These are phyloP conservation scores for Meriones unguiculatus DNA, from an alignment of 2,113 vertebrate species.

Conservation along the genomic window DNA sequence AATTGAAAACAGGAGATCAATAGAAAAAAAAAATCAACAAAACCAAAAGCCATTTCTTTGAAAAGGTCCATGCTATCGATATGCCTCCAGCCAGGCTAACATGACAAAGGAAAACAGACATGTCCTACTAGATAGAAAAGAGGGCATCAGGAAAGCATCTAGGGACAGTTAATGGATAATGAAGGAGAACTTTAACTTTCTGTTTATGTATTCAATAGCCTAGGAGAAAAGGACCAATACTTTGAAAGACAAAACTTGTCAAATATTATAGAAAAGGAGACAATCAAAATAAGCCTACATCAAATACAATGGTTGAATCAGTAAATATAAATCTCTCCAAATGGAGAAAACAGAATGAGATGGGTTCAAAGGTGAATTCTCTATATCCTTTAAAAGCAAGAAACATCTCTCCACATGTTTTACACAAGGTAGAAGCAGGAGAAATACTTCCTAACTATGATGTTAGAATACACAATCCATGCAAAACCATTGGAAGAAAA, in stretches of 20 bases:
- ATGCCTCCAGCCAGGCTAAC: neutral
- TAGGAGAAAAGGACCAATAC: neutral
- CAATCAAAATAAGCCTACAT: neutral
- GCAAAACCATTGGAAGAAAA: neutral
- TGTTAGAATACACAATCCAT: neutral
- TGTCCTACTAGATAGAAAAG: neutral
- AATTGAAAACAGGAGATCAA: conserved; percentile 31
- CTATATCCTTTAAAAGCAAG: neutral
- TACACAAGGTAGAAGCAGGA: neutral
- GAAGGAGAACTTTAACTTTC: neutral
- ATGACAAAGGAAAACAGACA: neutral
- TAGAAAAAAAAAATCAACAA: conserved; percentile 15
- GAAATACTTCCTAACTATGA: neutral
- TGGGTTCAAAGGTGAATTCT: neutral
- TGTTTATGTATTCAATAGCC: neutral
- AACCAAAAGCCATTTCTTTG: neutral
- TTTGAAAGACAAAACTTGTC: neutral
- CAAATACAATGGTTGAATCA: neutral
- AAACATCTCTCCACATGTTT: neutral
- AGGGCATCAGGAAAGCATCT: neutral
- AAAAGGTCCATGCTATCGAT: neutral
- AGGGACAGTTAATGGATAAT: neutral
- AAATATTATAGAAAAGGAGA: neutral
- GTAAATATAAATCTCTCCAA: neutral
- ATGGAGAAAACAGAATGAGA: neutral